phyloP scores from a whole-genome alignment of 2,113 vertebrate genomes.

The Litocranius walleri region DNA sequence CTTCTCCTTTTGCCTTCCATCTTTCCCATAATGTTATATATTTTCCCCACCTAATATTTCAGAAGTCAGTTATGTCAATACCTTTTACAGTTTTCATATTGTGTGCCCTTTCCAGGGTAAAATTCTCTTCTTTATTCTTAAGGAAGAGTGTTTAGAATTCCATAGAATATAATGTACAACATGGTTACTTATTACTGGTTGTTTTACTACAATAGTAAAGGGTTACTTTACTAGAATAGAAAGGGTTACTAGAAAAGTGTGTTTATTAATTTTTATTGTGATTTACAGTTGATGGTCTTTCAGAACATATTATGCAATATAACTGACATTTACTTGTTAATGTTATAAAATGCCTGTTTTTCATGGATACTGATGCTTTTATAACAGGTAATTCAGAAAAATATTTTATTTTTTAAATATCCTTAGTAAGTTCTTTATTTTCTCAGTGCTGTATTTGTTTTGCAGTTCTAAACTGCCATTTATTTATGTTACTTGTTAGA shows the following conservation, averaged over 20 bases:
- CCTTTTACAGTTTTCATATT: neutral
- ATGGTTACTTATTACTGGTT: neutral
- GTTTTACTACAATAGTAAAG: neutral
- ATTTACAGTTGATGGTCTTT: neutral
- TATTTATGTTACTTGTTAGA: neutral
- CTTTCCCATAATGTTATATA: neutral
- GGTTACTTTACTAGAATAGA: neutral
- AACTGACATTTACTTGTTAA: neutral
- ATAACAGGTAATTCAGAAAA: neutral
- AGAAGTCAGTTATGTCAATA: neutral
- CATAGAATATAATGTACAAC: neutral
- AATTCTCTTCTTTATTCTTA: neutral
- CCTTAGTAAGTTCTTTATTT: neutral
- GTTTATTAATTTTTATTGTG: neutral
- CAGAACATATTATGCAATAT: neutral
- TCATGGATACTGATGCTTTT: neutral
- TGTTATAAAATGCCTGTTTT: neutral
- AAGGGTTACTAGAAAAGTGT: neutral
- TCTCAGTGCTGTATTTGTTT: neutral
- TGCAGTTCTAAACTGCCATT: neutral
- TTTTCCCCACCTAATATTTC: neutral
- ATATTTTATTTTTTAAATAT: neutral
- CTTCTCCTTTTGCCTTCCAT: neutral
- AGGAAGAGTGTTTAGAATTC: neutral
- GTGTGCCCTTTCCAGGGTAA: neutral